Conservation (phyloP, 2,113 vertebrate species). For the Saimiri boliviensis region DNA sequence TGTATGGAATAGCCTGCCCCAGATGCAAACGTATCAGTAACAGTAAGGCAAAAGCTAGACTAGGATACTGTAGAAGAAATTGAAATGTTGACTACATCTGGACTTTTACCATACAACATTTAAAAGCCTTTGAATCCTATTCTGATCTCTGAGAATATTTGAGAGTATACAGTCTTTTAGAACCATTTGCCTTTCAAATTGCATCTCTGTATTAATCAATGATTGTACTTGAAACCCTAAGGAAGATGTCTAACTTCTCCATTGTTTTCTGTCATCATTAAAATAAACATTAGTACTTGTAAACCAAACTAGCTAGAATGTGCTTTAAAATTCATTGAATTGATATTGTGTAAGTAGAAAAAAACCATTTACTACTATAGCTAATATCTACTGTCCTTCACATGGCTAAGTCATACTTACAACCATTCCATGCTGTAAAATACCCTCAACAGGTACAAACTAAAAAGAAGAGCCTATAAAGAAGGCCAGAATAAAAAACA, state of each 20-base stretch:
- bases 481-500: not conserved
- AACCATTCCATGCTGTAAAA: not conserved
- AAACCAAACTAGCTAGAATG: not conserved
- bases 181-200: not conserved
- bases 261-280: not conserved
- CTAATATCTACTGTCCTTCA: not conserved
- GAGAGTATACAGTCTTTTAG: not conserved
- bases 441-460: not conserved
- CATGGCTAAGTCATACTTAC: not conserved
- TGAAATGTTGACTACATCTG: not conserved
- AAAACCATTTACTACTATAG: not conserved
- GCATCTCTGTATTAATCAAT: not conserved
- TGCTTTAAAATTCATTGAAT: not conserved
- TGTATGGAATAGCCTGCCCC: not conserved
- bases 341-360: not conserved
- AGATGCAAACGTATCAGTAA: not conserved
- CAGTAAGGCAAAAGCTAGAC: not conserved
- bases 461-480: not conserved
- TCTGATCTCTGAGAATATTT: not conserved
- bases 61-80: not conserved
- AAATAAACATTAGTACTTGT: not conserved
- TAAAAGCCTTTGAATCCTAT: not conserved
- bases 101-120: not conserved
- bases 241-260: not conserved
- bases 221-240: conserved; percentile 2